phyloP scores from a whole-genome alignment of 2,888 invertebrate species.

The Erebia ligea region DNA sequence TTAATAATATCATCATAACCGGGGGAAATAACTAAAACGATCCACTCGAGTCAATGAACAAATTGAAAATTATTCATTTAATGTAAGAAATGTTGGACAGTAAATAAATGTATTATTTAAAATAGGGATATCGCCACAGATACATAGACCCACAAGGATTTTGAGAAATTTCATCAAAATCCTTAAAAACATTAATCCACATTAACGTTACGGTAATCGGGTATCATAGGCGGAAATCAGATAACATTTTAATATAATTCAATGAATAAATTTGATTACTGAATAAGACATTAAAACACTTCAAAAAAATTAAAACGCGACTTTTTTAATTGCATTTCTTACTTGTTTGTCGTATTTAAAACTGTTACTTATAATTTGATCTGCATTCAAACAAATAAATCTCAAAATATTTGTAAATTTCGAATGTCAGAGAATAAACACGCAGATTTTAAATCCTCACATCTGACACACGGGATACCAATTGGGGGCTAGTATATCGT shows the following conservation, averaged over 20 bases:
- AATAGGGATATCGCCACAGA: background rate
- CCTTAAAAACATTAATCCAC: no score
- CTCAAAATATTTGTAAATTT: no score
- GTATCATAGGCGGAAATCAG: background rate
- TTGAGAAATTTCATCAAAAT: no score
- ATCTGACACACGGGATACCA: slow-evolving; percentile 9
- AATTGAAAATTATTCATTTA: background rate
- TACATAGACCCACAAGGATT: no score
- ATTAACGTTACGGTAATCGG: no score
- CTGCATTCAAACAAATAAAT: no score
- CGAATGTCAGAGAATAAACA: background rate
- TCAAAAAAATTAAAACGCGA: background rate
- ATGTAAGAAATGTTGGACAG: background rate
- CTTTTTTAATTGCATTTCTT: no score
- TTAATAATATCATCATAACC: background rate
- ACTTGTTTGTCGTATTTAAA: no score
- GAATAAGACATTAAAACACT: background rate
- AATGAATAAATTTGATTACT: background rate
- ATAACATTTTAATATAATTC: background rate
- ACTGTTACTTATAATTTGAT: no score
- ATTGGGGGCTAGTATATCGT: slow-evolving; percentile 25
- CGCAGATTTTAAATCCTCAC: background rate
- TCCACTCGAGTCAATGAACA: background rate
- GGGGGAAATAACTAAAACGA: background rate
- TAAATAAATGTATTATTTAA: slow-evolving; percentile 1